Evolutionary conservation across 2,888 invertebrate species (phyloP), one percentile per base, ranked within the genome.

Genomic region (Ophion costatus): DNA sequence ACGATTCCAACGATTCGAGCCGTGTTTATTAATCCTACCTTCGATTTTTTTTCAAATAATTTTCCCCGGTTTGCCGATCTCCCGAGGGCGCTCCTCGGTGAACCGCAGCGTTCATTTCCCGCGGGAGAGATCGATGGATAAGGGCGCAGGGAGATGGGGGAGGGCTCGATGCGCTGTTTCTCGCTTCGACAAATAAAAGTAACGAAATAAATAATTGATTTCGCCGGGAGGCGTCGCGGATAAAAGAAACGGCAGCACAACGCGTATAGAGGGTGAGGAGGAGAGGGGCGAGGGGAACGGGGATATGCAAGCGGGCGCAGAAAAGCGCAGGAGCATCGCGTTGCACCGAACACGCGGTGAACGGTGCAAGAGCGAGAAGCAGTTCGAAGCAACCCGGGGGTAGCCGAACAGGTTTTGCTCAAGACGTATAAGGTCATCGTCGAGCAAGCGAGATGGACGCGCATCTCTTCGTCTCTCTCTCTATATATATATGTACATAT

Each of bases 131-230:
- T 29, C 29, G 29, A 29, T 4, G 29, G 29, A 29, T 29, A 29
- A 29, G 29, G 29, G 29, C 29, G 7, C 7, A 22, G 2, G 17
- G 66, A 20, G 11, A 29, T 4, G 4, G 4, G 29, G 29, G 29
- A 29, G 29, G 29, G 29, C 29, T 29, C 29, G 29, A 29, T 29
- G 29, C 33, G 70, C 75, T 64, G 64, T 64, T 64, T 45, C 75
- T 64, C 38, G 24, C 64, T 73, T 79, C 67, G 71, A 80, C 91
- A 92, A 93, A 93, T 91, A 93, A 93, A 93, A 92, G 90, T 88
- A 91, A 92, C 90, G 91, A 93, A 93, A 92, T 92, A 93, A 93
- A 93, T 93, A 93, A 93, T 93, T 93, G 93, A 93, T 93, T 93
- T 91, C 86, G 92, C 92, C 91, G 90, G 90, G 90, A 90, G 90